Conservation (phyloP, 2,888 invertebrate genomes). For the Plebejus argus region DNA sequence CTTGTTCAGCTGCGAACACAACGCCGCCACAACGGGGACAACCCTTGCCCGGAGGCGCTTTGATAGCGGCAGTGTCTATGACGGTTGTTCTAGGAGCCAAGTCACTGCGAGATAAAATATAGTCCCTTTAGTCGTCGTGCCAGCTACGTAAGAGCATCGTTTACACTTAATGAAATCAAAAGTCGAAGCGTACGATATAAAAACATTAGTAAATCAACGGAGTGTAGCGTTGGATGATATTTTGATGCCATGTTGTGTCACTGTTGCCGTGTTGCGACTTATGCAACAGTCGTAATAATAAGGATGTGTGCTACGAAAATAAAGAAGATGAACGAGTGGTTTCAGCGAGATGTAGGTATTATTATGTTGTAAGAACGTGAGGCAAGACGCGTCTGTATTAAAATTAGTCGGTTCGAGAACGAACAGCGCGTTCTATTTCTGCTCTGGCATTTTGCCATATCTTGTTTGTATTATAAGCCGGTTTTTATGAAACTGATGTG, state of each 20-base stretch:
- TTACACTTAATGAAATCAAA: conserved; percentile 18
- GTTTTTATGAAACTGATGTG: conserved; percentile 80
- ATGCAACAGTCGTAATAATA: conserved; percentile 36
- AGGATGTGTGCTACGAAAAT: conserved; percentile 40
- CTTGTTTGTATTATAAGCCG: conserved; percentile 81
- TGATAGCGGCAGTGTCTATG: conserved; percentile 89
- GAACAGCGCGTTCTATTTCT: conserved; percentile 74
- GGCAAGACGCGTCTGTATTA: conserved; percentile 62
- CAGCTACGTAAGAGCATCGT: neutral
- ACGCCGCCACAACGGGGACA: conserved; percentile 95
- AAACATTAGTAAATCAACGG: conserved; percentile 11
- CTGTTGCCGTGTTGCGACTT: neutral
- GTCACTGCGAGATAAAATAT: conserved; percentile 76
- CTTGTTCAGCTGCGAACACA: conserved; percentile 96
- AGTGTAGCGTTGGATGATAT: conserved; percentile 9
- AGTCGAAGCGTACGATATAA: neutral
- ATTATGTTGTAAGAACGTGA: conserved; percentile 58
- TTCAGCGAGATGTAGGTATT: conserved; percentile 54
- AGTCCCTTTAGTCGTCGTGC: neutral
- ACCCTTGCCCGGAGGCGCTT: conserved; percentile 91
- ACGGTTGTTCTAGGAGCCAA: conserved; percentile 88
- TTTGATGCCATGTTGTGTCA: conserved; percentile 10
- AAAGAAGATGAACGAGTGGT: conserved; percentile 45
- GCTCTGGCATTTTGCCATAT: conserved; percentile 74
- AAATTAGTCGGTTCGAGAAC: conserved; percentile 77